Evolutionary conservation across 2,113 vertebrate species (phyloP).

Genomic region (Neodontobutis hainanensis): DNA sequence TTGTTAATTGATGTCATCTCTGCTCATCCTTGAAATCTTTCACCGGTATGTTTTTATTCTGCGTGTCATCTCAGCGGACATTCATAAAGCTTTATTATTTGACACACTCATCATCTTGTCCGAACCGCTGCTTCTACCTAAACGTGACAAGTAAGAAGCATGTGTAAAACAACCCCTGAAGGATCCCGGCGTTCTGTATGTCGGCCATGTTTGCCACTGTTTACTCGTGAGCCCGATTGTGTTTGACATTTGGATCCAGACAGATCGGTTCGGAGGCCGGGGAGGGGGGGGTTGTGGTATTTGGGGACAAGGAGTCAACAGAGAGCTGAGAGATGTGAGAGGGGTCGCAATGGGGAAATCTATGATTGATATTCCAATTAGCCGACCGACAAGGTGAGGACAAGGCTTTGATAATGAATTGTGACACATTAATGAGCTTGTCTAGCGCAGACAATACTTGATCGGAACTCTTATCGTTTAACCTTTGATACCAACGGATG

Average conservation of each 20-base stretch:
- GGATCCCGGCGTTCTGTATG: slow-evolving; percentile 21
- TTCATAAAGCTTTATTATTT: slow-evolving; percentile 11
- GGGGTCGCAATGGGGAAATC: slow-evolving; percentile 57
- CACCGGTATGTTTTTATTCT: neutral
- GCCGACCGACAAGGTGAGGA: slow-evolving; percentile 75
- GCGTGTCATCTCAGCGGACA: neutral
- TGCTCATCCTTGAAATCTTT: neutral
- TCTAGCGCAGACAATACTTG: slow-evolving; percentile 75
- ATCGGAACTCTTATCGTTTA: slow-evolving; percentile 70
- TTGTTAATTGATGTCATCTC: neutral
- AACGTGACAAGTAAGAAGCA: slow-evolving; percentile 18
- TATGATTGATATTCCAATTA: slow-evolving; percentile 85
- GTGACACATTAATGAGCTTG: slow-evolving; percentile 84
- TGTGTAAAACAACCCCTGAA: slow-evolving; percentile 14
- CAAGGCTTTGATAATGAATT: slow-evolving; percentile 77
- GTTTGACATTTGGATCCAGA: slow-evolving; percentile 68
- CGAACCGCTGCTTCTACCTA: neutral
- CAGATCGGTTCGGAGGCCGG: slow-evolving; percentile 52
- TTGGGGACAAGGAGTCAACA: slow-evolving; percentile 62
- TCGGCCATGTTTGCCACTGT: slow-evolving; percentile 55
- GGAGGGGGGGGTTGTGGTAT: slow-evolving; percentile 45
- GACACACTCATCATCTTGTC: slow-evolving; percentile 10
- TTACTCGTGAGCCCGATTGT: slow-evolving; percentile 50
- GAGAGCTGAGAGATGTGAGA: slow-evolving; percentile 51
- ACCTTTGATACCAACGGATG: slow-evolving; percentile 63